A percentile compares a stretch with the other conserved stretches of the same genome.
Evolutionary conservation across 2,888 invertebrate genomes (phyloP).

Genomic region (Ernsta delagoae): DNA sequence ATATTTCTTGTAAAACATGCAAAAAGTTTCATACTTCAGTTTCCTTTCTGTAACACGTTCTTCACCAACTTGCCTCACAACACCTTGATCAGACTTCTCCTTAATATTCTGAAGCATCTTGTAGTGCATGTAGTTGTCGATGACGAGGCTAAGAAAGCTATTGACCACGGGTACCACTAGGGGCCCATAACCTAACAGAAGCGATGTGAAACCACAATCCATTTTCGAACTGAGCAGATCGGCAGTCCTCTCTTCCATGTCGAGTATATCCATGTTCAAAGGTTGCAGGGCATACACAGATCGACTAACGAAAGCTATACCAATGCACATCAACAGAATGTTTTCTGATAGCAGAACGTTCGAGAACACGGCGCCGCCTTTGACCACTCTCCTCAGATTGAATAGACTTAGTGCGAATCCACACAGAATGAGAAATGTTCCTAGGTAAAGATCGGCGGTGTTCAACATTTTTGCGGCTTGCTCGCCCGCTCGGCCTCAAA

Average conservation of each 20-base stretch:
- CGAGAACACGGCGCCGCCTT: slow-evolving; percentile 54
- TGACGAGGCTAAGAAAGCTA: slow-evolving; percentile 70
- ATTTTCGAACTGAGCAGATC: slow-evolving; percentile 41
- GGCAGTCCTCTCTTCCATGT: slow-evolving; percentile 57
- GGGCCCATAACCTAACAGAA: slow-evolving; percentile 71
- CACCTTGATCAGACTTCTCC: slow-evolving; percentile 59
- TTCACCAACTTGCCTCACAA: slow-evolving; percentile 55
- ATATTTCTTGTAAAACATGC: slow-evolving; percentile 59
- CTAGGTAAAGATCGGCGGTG: slow-evolving; percentile 66
- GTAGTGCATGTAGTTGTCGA: slow-evolving; percentile 77
- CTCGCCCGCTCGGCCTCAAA: slow-evolving; percentile 41
- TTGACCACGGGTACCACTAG: slow-evolving; percentile 71
- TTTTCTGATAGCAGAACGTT: slow-evolving; percentile 73
- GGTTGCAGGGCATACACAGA: slow-evolving; percentile 57
- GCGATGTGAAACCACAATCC: slow-evolving; percentile 59
- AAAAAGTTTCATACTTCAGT: slow-evolving; percentile 42
- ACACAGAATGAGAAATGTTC: slow-evolving; percentile 65
- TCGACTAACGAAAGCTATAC: slow-evolving; percentile 65
- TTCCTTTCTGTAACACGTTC: slow-evolving; percentile 41
- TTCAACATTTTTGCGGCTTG: slow-evolving; percentile 57
- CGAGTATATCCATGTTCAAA: slow-evolving; percentile 51
- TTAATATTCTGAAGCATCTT: slow-evolving; percentile 61
- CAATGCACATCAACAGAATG: slow-evolving; percentile 68
- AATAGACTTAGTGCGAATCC: slow-evolving; percentile 69
- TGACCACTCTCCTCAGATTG: slow-evolving; percentile 65